Base-by-base conservation (phyloP, 2,888 invertebrate genomes). In the Augiades crinisus region DNA sequence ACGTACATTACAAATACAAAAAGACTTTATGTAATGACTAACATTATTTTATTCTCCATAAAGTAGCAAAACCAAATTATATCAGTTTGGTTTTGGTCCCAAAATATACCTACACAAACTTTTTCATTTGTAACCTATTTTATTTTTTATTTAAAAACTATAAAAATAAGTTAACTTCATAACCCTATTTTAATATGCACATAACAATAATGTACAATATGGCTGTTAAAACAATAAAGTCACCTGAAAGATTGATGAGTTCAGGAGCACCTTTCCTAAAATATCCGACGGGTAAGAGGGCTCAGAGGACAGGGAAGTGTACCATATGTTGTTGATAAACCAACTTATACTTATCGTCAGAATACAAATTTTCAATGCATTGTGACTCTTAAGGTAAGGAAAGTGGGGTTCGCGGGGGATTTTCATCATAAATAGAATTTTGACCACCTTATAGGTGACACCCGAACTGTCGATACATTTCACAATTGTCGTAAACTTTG, bases 391-490 rank as follows among this genome's bases (percentile, higher is more conserved):
- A 76, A 55, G 56, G 55, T 17, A 41, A 27, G 51, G 56, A 46
- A 57, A 65, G 56, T 63, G 62, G 52, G 61, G 60, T 57, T 61
- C 63, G 57, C 53, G 64, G 55, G 62, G 54, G 55, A 56, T 55
- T 54, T 56, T 52, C 27, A 49, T 53, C 53, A 54, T 60, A 57
- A 47, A 45, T 55, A 57, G 57, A 41, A 60, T 65, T 50, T 69
- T 66, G 74, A 74, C 70, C 70, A 75, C 75, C 78, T 78, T 68
- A 67, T 70, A 89, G 88, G 85, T 88, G 88, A 84, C 83, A 82
- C 75, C 75, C 77, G 72, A 85, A 83, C 83, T 88, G 89, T 89
- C 89, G 88, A 89, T 89, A 88, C 89, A 88, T 89, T 89, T 89
- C 87, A 87, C 88, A 88, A 86, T 88, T 87, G 89, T 88, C 89